These are phyloP conservation scores for Astropecten irregularis DNA, from an alignment of 53 echinoderm and acorn worm species.

Conservation along the genomic window DNA sequence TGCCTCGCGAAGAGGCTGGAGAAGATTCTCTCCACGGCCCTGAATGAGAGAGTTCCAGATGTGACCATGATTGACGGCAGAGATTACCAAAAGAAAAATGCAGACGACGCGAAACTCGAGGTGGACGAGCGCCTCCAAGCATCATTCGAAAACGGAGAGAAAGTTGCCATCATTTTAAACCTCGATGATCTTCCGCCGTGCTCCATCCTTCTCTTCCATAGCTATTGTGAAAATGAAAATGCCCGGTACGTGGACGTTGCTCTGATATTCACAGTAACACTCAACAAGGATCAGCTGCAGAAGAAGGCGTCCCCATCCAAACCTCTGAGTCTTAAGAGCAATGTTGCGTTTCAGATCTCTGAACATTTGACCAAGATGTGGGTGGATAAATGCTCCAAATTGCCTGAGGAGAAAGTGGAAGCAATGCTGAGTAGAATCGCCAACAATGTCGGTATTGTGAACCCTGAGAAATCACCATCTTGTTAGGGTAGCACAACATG, in stretches of 20 bases:
- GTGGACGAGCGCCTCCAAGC: slow-evolving; percentile 37
- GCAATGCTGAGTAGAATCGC: slow-evolving; percentile 92
- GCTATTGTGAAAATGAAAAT: slow-evolving; percentile 91
- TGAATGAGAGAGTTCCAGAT: background rate
- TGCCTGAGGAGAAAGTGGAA: slow-evolving; percentile 70
- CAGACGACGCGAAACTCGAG: slow-evolving; percentile 45
- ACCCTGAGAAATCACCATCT: background rate
- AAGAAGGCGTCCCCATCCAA: background rate
- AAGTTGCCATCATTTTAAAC: slow-evolving; percentile 31
- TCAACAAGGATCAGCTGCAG: background rate
- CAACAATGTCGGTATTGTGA: slow-evolving; percentile 77
- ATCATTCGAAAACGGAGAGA: slow-evolving; percentile 27
- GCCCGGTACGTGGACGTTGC: slow-evolving; percentile 83
- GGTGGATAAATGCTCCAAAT: slow-evolving; percentile 26
- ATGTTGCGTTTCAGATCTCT: background rate
- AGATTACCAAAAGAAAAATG: background rate
- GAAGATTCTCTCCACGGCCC: slow-evolving; percentile 7
- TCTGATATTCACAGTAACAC: slow-evolving; percentile 77
- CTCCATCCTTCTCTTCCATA: slow-evolving; percentile 84
- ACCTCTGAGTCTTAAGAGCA: background rate
- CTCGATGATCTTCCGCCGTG: slow-evolving; percentile 83
- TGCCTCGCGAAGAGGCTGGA: slow-evolving; percentile 57
- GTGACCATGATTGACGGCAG: slow-evolving; percentile 44
- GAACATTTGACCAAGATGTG: slow-evolving; percentile 21
- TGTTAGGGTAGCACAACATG: slow-evolving; percentile 17